These are phyloP conservation scores for Phaethornis superciliosus DNA, from an alignment of 2,113 vertebrate genomes.

Conservation along the genomic window DNA sequence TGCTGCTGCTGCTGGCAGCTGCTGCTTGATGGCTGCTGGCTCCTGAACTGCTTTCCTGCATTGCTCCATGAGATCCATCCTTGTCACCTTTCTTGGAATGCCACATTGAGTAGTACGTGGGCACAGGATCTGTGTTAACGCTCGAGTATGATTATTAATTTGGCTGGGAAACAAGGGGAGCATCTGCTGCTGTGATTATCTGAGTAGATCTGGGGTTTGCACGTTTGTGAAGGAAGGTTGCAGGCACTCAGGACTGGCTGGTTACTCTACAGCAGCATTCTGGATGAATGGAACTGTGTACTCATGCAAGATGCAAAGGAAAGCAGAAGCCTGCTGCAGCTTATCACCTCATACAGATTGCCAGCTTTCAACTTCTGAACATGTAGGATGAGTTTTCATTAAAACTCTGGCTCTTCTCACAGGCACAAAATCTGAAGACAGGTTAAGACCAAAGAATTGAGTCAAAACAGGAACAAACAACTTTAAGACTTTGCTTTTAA, in stretches of 20 bases:
- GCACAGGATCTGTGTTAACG: rapidly evolving
- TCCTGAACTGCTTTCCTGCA: neutral
- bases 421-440: neutral
- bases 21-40: rapidly evolving
- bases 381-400: neutral
- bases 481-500: neutral
- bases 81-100: neutral
- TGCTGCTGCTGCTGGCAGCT: neutral
- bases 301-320: neutral
- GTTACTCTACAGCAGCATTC: neutral
- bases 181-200: neutral
- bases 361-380: neutral
- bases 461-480: neutral
- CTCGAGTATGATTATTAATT: neutral
- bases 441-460: neutral
- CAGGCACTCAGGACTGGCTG: neutral
- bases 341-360: neutral
- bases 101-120: rapidly evolving
- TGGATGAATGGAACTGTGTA: rapidly evolving
- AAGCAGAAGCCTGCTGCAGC: neutral
- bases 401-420: neutral
- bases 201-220: neutral
- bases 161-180: neutral
- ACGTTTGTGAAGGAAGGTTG: neutral
- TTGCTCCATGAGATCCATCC: rapidly evolving